A percentile compares a stretch with the other conserved stretches of the same genome.
Conservation (phyloP, 2,888 invertebrate genomes). For the Taenaris catops region DNA sequence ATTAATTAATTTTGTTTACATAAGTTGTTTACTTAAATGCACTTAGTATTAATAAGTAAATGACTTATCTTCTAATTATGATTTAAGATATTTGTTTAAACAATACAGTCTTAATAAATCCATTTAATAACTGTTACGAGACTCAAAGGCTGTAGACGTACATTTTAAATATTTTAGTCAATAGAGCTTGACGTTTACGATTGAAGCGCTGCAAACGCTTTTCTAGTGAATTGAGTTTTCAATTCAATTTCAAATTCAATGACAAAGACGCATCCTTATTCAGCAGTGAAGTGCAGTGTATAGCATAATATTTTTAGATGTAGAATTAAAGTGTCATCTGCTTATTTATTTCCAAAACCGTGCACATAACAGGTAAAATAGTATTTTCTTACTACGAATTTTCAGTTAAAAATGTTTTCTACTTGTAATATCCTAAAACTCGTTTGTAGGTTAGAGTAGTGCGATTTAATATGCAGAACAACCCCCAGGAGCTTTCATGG, state of each 20-base stretch:
- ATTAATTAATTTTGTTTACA: too few relatives aligned
- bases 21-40: too few relatives aligned
- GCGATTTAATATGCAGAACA: conserved; percentile 80
- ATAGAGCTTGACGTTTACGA: neutral
- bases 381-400: conserved; percentile 23
- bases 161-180: too few relatives aligned
- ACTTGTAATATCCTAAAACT: conserved; percentile 64
- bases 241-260: conserved; percentile 26
- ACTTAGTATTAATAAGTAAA: too few relatives aligned
- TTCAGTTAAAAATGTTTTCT: conserved; percentile 21
- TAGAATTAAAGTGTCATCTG: conserved; percentile 74
- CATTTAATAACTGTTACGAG: too few relatives aligned
- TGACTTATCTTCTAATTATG: too few relatives aligned
- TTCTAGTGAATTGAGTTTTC: conserved; percentile 5
- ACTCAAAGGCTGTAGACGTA: too few relatives aligned
- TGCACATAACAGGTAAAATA: conserved; percentile 60
- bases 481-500: conserved; percentile 81
- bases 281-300: conserved; percentile 37
- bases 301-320: conserved; percentile 80
- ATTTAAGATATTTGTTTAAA: too few relatives aligned
- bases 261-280: conserved; percentile 34
- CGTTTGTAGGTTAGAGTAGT: conserved; percentile 80
- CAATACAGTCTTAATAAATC: too few relatives aligned
- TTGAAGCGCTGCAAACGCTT: conserved; percentile 17
- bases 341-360: conserved; percentile 52